Base-by-base conservation (phyloP, 2,797 vertebrate genomes). In the Peromyscus attwateri region DNA sequence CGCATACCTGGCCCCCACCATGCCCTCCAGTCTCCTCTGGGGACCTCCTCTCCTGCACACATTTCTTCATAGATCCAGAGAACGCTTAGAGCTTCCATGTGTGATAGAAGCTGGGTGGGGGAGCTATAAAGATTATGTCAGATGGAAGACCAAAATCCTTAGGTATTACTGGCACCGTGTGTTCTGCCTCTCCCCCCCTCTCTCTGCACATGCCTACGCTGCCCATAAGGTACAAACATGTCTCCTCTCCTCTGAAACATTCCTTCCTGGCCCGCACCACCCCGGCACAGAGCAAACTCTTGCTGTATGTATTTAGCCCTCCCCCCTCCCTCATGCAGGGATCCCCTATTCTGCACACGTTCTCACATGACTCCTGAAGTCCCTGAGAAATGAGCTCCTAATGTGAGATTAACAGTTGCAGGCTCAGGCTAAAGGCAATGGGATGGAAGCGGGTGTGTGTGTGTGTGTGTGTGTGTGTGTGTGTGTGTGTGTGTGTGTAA, bases 161-260 rank as follows among this genome's bases (percentile, higher is more conserved):
- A 27, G n/a, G 49, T 43, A 21, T 29, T 16, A 12, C 40, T 10
- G 91, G n/a, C 37, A 3, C 70, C 60, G 6, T 25, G 71, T 6
- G 1, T 0, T 1, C 4, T 91, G 0, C 9, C 37, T 0, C n/a
- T 57, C n/a, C 14, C 21, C 57, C 13, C 11, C 52, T 27, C n/a
- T 27, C n/a, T 5, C 7, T 8, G 29, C 0, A 0, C 8, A 0
- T 14, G 19, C 34, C 89, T 55, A 2, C 14, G 0, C 9, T 11
- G 31, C 9, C 52, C 0, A 1, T 0, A 29, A 37, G 70, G 7
- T 13, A 14, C 66, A 5, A 14, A 7, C 3, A 1, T 2, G 19
- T 25, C 57, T n/a, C 46, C 37, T 13, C 34, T 19, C 21, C 46
- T 17, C 60, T 17, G 34, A 49, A 80, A 60, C 31, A 1, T 13